A percentile compares a stretch with the other conserved stretches of the same genome.
Evolutionary conservation across 2,113 vertebrate genomes (phyloP).

Genomic region (Podocnemis expansa): DNA sequence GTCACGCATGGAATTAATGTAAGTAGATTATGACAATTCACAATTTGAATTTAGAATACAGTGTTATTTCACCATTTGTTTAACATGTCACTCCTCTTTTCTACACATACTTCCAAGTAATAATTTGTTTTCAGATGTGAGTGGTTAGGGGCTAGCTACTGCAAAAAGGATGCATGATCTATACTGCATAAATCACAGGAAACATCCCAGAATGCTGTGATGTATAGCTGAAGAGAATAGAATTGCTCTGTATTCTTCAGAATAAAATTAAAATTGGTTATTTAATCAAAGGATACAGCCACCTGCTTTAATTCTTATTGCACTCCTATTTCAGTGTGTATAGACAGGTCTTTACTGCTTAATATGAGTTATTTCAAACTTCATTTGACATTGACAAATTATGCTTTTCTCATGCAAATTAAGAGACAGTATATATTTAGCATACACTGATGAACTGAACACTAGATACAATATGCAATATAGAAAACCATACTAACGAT

Average conservation of each 20-base stretch:
- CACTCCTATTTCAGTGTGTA: background rate
- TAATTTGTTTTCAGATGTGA: conserved; percentile 13
- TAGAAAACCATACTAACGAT: background rate
- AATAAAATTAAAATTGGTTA: background rate
- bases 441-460: background rate
- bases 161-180: background rate
- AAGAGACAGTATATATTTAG: background rate
- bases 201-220: background rate
- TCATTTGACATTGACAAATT: background rate
- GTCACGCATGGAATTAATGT: background rate
- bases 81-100: background rate
- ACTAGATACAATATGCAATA: fast-evolving
- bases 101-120: background rate
- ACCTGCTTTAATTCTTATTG: background rate
- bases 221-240: background rate
- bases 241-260: background rate
- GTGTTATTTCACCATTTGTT: background rate
- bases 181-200: conserved; percentile 33
- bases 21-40: conserved; percentile 3
- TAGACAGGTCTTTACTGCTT: background rate
- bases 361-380: background rate
- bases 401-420: background rate
- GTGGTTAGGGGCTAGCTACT: background rate
- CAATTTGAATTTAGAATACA: background rate
- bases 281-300: background rate